Conservation (phyloP, 1,140 invertebrate genomes). For the Trypoxylus dichotomus region DNA sequence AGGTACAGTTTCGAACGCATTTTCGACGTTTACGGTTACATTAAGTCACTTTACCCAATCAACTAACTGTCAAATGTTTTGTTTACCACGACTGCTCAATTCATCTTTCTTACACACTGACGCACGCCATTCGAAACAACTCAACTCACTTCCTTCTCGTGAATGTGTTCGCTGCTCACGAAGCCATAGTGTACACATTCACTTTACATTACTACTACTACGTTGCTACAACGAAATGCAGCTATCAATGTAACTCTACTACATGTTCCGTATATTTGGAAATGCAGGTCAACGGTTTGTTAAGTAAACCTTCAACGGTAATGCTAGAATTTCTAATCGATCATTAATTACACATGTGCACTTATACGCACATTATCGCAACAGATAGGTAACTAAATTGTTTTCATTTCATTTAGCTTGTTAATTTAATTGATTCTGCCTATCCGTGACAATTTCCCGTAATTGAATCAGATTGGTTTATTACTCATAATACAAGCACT, state of each 20-base stretch:
- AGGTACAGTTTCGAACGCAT: neutral
- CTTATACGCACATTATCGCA: neutral
- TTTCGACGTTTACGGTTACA: neutral
- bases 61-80: neutral
- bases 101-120: constrained; percentile 5
- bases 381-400: too few relatives aligned
- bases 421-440: too few relatives aligned
- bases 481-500: too few relatives aligned
- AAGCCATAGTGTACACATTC: neutral
- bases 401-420: too few relatives aligned
- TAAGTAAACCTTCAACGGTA: constrained; percentile 8
- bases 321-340: constrained; percentile 11
- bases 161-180: neutral
- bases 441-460: too few relatives aligned
- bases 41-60: neutral
- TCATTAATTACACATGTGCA: neutral
- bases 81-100: neutral
- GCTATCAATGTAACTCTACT: constrained; percentile 6
- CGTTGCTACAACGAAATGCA: neutral
- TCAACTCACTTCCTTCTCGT: neutral
- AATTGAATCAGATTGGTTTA: too few relatives aligned
- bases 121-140: neutral
- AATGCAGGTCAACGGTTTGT: constrained; percentile 18
- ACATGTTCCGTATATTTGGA: constrained; percentile 12
- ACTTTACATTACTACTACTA: constrained; percentile 9